Base-by-base conservation (phyloP, 2,888 invertebrate species). In the Patella caerulea region DNA sequence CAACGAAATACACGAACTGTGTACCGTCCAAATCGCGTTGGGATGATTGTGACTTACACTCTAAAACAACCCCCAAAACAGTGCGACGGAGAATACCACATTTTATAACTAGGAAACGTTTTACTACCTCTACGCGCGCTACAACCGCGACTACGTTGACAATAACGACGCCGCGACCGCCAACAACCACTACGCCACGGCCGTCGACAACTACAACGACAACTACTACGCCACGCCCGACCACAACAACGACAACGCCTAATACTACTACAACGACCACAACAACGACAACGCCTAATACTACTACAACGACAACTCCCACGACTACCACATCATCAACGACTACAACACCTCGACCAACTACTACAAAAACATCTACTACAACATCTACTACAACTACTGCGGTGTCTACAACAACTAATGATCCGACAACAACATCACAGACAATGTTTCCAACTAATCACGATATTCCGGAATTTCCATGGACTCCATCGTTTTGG, bases 1-100 rank as follows among this genome's bases (percentile, higher is more conserved):
- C 83, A 14, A 76, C 73, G 14, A 73, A 77, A 65, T 80, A 78
- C 45, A 83, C 78, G 45, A 82, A 82, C 73, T 83, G 83, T 77
- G 83, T 83, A 14, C 78, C 79, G 14, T 15, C 45, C 12, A 73
- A 76, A 52, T 83, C 83, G 17, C 77, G 82, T 29, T 83, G 82
- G 80, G 82, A 83, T 54, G 83, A 83, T 56, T 83, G 83, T 70
- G 7, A 24, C 15, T 19, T n/a, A n/a, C 2, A 34, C 17, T 34
- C n/a, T 4, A 54, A 71, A 24, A 78, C 75, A 9, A 75, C 78
- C 5, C 24, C 15, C 52, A 69, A 29, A 53, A 72, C 78, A 14
- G 72, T 17, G 29, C 74, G 65, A 0, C 72, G 74, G 17, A 11
- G 56, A 14, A 65, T 72, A 12, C 71, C 72, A 5, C 14, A 55